phyloP scores from a whole-genome alignment of 2,888 invertebrate genomes.

The Pachycephus smyrnensis region DNA sequence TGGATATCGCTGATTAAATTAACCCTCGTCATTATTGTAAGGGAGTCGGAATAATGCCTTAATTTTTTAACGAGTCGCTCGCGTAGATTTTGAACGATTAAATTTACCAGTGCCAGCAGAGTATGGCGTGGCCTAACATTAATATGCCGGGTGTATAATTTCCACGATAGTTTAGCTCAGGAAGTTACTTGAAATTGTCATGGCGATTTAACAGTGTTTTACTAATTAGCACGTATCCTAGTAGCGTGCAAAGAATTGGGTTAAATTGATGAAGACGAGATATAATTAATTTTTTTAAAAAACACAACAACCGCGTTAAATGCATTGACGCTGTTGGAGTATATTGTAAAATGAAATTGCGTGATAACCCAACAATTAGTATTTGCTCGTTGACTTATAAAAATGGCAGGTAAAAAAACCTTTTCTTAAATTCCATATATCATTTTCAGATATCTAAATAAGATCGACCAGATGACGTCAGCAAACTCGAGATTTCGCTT shows the following conservation, averaged over 20 bases:
- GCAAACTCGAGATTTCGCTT: neutral
- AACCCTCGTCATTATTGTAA: too few species aligned
- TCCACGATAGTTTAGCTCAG: neutral
- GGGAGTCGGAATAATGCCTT: neutral
- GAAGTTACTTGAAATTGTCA: neutral
- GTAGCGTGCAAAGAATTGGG: too few species aligned
- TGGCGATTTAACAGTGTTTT: neutral
- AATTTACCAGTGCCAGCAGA: neutral
- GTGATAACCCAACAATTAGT: neutral
- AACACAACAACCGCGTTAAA: too few species aligned
- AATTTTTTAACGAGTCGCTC: neutral
- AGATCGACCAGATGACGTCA: neutral
- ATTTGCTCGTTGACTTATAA: too few species aligned
- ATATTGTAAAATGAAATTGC: neutral
- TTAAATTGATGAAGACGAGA: neutral
- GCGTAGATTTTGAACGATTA: neutral
- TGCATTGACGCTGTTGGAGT: neutral
- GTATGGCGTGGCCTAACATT: neutral
- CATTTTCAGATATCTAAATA: too few species aligned
- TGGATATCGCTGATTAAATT: too few species aligned
- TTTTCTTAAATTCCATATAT: neutral
- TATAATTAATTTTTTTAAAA: neutral
- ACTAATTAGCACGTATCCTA: too few species aligned
- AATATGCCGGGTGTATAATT: neutral
- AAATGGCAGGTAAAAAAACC: rapidly evolving